Evolutionary conservation across 2,113 vertebrate species (phyloP).

Genomic region (Papio anubis): DNA sequence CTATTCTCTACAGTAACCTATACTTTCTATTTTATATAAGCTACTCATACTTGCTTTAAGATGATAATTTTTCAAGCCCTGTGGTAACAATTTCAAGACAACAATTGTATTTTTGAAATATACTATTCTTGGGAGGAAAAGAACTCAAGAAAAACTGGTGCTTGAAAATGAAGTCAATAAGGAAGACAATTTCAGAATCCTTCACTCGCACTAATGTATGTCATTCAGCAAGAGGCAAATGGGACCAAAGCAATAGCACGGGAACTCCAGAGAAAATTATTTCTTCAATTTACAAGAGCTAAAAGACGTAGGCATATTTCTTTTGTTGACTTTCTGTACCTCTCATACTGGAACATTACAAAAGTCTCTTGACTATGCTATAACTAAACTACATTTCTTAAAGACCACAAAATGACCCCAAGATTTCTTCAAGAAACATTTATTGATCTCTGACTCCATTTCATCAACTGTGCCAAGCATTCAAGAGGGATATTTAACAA

Average conservation of each 20-base stretch:
- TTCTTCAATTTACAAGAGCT: slow-evolving; percentile 14
- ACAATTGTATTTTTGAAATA: slow-evolving; percentile 70
- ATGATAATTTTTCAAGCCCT: slow-evolving; percentile 70
- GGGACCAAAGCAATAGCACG: not conserved
- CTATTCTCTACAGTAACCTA: slow-evolving; percentile 26
- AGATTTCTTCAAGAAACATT: not conserved
- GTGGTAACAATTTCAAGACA: slow-evolving; percentile 66
- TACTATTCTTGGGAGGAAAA: slow-evolving; percentile 44
- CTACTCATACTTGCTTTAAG: slow-evolving; percentile 53
- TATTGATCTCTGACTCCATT: not conserved
- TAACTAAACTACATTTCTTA: slow-evolving; percentile 28
- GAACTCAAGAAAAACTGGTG: slow-evolving; percentile 33
- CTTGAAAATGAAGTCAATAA: slow-evolving; percentile 74
- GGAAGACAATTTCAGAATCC: slow-evolving; percentile 62
- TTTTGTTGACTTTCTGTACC: not conserved
- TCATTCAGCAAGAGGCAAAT: slow-evolving; percentile 41
- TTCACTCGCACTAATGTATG: not conserved
- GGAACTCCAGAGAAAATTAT: slow-evolving; percentile 47
- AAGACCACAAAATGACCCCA: not conserved
- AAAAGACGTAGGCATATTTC: slow-evolving; percentile 25
- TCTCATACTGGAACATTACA: slow-evolving; percentile 19
- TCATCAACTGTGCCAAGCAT: not conserved
- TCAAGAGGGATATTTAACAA: not conserved
- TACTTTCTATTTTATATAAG: slow-evolving; percentile 54
- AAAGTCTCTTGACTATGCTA: not conserved